These are phyloP conservation scores for Porites australiensis DNA, from an alignment of 64 coral and sea anemone species.

Conservation along the genomic window DNA sequence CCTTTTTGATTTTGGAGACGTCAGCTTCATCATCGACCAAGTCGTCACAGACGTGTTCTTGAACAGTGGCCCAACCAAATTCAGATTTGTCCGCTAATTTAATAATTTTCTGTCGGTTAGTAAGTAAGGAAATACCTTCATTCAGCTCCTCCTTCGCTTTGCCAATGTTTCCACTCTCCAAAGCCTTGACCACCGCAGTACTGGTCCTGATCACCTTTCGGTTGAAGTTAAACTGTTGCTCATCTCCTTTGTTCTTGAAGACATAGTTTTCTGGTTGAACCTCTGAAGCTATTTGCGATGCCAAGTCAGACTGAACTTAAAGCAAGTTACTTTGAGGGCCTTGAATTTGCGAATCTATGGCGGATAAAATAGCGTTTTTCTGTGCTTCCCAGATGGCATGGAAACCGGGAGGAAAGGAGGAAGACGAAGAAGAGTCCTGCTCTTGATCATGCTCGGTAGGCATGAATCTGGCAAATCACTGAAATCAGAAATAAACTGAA, in stretches of 20 bases:
- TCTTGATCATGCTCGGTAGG: no score
- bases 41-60: constrained; percentile 50
- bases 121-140: constrained; percentile 15
- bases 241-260: constrained; percentile 14
- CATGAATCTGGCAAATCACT: no score
- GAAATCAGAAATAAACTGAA: no score
- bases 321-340: constrained; percentile 22
- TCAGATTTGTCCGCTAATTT: constrained; percentile 11
- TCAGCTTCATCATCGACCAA: constrained; percentile 55
- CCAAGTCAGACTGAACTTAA: neutral
- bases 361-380: neutral
- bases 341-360: neutral
- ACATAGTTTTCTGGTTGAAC: neutral
- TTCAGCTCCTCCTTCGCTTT: constrained; percentile 18
- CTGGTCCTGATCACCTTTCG: no score
- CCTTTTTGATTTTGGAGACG: constrained; percentile 53
- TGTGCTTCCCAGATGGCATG: neutral
- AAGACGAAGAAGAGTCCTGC: constrained; percentile 3
- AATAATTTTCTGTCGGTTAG: constrained; percentile 10
- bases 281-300: neutral
- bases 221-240: no score
- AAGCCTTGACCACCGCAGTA: neutral
- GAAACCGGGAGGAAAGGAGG: neutral
- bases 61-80: constrained; percentile 41
- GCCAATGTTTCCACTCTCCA: constrained; percentile 26